Evolutionary conservation across 2,888 invertebrate genomes (phyloP).

Genomic region (Nudaria mundana): DNA sequence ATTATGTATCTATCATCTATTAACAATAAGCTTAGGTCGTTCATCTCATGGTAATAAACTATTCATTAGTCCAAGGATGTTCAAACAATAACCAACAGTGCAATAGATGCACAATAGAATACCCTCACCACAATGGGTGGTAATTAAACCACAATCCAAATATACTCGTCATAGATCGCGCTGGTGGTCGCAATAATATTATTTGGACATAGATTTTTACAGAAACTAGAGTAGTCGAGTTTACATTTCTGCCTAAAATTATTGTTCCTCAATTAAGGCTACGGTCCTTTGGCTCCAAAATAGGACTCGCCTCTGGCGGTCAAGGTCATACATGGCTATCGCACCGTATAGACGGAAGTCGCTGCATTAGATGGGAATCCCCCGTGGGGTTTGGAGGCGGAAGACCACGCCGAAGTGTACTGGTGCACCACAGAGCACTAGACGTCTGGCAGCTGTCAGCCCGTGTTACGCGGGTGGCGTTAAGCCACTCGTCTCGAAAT

Average conservation of each 20-base stretch:
- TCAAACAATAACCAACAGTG: slow-evolving; percentile 30
- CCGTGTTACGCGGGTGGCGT: no score
- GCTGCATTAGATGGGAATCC: no score
- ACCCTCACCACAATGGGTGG: slow-evolving; percentile 68
- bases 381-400: no score
- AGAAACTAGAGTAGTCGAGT: no score
- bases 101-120: slow-evolving; percentile 36
- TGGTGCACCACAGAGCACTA: no score
- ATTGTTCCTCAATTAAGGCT: slow-evolving; percentile 24
- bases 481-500: no score
- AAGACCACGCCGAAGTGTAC: no score
- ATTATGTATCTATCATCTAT: background rate
- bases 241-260: slow-evolving; percentile 31
- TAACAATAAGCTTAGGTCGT: slow-evolving; percentile 13
- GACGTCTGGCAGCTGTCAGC: no score
- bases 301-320: no score
- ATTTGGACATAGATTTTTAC: slow-evolving; percentile 40
- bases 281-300: no score
- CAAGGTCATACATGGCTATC: no score
- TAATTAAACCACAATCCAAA: slow-evolving; percentile 78
- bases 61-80: slow-evolving; percentile 23
- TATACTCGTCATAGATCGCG: slow-evolving; percentile 67
- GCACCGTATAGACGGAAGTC: no score
- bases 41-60: slow-evolving; percentile 22
- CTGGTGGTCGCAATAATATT: slow-evolving; percentile 73